These are phyloP conservation scores for Pelobates cultripes DNA, from an alignment of 2,797 vertebrate genomes.

Conservation along the genomic window DNA sequence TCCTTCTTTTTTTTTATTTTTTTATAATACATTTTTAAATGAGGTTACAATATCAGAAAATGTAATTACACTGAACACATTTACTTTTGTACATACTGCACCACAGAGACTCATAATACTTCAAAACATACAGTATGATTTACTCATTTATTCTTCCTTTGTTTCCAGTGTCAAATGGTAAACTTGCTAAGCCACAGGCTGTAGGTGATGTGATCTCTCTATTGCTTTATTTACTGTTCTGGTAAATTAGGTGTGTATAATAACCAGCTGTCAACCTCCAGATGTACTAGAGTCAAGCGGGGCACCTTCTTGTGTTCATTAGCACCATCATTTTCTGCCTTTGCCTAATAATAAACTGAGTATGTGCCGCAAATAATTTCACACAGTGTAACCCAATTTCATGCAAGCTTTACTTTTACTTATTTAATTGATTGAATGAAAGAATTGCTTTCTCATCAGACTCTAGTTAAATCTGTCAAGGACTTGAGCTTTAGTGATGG, in stretches of 20 bases:
- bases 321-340: conserved; percentile 15
- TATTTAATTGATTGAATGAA: conserved; percentile 40
- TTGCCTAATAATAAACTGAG: conserved; percentile 30
- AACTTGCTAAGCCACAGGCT: conserved; percentile 13
- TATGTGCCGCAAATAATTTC: conserved; percentile 26
- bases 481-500: background rate
- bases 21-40: background rate
- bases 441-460: conserved; percentile 22
- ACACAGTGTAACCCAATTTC: conserved; percentile 45
- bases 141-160: conserved; percentile 33
- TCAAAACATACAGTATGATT: conserved; percentile 26
- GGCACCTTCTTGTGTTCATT: conserved; percentile 23
- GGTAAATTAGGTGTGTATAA: conserved; percentile 47
- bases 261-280: conserved; percentile 49
- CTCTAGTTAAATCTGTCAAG: conserved; percentile 12
- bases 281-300: conserved; percentile 36
- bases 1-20: background rate
- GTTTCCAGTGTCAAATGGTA: conserved; percentile 8
- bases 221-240: conserved; percentile 39
- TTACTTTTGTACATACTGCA: conserved; percentile 11
- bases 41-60: conserved; percentile 6
- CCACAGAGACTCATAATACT: conserved; percentile 29
- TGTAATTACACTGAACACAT: conserved; percentile 17
- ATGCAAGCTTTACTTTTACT: conserved; percentile 46
- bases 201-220: conserved; percentile 35